Percentiles rank a stretch among this genome's conserved stretches.
phyloP scores from a whole-genome alignment of 2,797 vertebrate species.

The Typhlichthys eigenmanni region DNA sequence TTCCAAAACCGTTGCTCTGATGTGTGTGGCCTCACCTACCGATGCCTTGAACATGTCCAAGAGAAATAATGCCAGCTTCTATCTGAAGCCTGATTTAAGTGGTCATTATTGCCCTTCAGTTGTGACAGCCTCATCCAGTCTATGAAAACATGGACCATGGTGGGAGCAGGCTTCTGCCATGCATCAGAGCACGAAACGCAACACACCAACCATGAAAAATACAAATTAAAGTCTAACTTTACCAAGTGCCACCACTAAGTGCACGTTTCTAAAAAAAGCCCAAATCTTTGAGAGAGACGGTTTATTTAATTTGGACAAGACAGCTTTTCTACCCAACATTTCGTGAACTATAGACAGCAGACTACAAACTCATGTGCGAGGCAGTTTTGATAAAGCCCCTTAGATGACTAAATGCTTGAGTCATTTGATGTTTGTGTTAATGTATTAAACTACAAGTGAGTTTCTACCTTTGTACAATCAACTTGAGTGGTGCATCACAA shows the following conservation, averaged over 20 bases:
- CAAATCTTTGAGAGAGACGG: constrained; percentile 55
- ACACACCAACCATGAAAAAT: constrained; percentile 63
- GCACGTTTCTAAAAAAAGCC: constrained; percentile 67
- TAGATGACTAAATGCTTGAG: constrained; percentile 26
- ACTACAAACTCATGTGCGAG: constrained; percentile 25
- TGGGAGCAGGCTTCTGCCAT: constrained; percentile 53
- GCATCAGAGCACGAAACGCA: constrained; percentile 59
- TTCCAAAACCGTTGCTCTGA: constrained; percentile 4
- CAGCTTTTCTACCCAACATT: constrained; percentile 47
- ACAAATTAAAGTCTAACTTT: constrained; percentile 73
- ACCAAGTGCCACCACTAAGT: constrained; percentile 75
- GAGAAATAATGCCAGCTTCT: constrained; percentile 70
- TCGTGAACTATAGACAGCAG: constrained; percentile 39
- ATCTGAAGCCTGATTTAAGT: constrained; percentile 60
- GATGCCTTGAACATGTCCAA: constrained; percentile 33
- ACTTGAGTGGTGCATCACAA: constrained; percentile 9
- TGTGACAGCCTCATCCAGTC: constrained; percentile 55
- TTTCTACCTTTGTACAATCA: constrained; percentile 2
- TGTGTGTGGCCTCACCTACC: constrained; percentile 64
- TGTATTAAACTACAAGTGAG: constrained; percentile 24
- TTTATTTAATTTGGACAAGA: constrained; percentile 74
- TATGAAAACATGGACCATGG: constrained; percentile 55
- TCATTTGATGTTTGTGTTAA: constrained; percentile 28
- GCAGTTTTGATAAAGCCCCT: constrained; percentile 31
- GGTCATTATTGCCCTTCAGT: constrained; percentile 55